Base-by-base conservation (phyloP, 2,113 vertebrate species). In the Platysteira castanea region DNA sequence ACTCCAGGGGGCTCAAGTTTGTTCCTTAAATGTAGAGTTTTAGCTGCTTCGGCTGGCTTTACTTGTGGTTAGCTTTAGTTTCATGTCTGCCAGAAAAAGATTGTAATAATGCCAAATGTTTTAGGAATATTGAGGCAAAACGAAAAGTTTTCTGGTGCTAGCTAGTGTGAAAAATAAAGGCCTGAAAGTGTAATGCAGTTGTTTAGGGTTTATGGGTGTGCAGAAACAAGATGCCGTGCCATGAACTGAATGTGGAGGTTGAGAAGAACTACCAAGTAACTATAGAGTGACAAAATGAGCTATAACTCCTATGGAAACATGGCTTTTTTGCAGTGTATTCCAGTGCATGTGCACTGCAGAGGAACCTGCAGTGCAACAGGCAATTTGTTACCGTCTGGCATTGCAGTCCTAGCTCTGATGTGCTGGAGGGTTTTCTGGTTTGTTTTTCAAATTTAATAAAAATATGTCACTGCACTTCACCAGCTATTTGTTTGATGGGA, bases 401-500 rank as follows among this genome's bases (percentile, higher is more conserved):
- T 47, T 91, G 67, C 61, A 65, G 2, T 76, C 21, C 19, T 61
- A 47, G 14, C 33, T 89, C 69, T 79, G n/a, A 7, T 57, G 18
- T 70, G 67, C 65, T 78, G 49, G n/a, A 85, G 67, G 33, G 30
- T 41, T 89, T 82, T 80, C 33, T 83, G 31, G 17, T 59, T 91
- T 84, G 30, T 50, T 96, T 90, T 74, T 56, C 50, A 56, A 28
- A 81, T 93, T 31, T 64, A 37, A 73, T 75, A 52, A 64, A 74
- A 84, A 84, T 64, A 35, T 50, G 31, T 82, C 52, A 26, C 37
- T 47, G 42, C 35, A 35, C n/a, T 87, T 91, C 35, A 44, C 49
- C 78, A 14, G 49, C 57, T 89, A 18, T 80, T 87, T 85, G 54
- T 89, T 77, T 93, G 92, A 83, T 46, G 83, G 74, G 83, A 87